A percentile compares a stretch with the other conserved stretches of the same genome.
These are phyloP conservation scores for Bugulina stolonifera DNA, from an alignment of 2,888 invertebrate genomes.

Conservation along the genomic window DNA sequence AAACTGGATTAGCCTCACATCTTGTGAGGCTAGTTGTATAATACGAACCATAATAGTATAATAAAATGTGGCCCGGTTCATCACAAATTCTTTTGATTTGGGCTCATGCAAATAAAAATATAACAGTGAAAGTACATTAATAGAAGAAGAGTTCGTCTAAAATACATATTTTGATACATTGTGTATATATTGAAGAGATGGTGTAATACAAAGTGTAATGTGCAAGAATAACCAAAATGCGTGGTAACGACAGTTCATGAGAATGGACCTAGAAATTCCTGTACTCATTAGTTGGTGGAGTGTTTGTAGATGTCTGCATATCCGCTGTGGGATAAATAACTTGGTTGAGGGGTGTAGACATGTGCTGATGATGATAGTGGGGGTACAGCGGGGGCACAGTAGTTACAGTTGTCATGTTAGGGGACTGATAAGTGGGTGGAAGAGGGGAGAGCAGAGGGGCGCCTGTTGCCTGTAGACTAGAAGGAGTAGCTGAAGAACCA, in stretches of 20 bases:
- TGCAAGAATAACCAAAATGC: background rate
- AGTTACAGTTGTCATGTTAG: background rate
- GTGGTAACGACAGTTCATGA: background rate
- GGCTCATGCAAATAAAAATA: background rate
- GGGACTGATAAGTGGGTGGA: background rate
- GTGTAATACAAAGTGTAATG: background rate
- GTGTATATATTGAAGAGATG: background rate
- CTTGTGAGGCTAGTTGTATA: too few species aligned
- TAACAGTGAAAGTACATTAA: background rate
- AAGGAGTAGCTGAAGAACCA: too few species aligned
- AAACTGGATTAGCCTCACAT: too few species aligned
- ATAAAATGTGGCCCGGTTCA: too few species aligned
- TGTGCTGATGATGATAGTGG: background rate
- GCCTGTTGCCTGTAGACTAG: too few species aligned
- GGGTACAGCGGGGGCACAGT: background rate
- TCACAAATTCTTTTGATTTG: background rate
- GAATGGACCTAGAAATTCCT: background rate
- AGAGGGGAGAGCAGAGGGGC: background rate
- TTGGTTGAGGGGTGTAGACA: background rate
- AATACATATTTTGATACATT: too few species aligned
- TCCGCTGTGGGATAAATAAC: background rate
- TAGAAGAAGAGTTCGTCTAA: background rate
- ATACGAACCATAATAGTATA: too few species aligned
- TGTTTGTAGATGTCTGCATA: background rate
- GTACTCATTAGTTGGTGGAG: background rate